Conservation (phyloP, 2,888 invertebrate species). For the Therioaphis trifolii region DNA sequence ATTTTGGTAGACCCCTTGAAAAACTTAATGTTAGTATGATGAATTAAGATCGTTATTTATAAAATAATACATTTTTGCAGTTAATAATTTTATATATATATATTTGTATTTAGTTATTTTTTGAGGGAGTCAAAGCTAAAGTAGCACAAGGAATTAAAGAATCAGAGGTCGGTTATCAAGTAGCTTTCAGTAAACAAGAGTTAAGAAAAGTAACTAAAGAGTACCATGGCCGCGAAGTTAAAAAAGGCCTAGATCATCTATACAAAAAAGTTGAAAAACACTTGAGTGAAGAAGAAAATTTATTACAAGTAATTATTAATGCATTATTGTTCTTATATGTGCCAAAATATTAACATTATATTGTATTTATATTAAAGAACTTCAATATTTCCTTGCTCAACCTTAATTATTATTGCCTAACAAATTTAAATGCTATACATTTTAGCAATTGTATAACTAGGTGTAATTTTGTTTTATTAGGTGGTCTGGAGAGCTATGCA, state of each 20-base stretch:
- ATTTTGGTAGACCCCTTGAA: slow-evolving; percentile 93
- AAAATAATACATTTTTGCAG: neutral
- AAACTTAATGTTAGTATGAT: slow-evolving; percentile 81
- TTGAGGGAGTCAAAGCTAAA: slow-evolving; percentile 94
- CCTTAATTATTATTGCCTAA: no score
- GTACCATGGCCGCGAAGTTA: slow-evolving; percentile 93
- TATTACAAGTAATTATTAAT: slow-evolving; percentile 76
- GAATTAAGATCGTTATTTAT: neutral
- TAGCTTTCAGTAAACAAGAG: slow-evolving; percentile 97
- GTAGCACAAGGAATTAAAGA: slow-evolving; percentile 95
- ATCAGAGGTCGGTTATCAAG: slow-evolving; percentile 97
- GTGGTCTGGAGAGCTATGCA: slow-evolving; percentile 99
- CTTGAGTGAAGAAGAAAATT: slow-evolving; percentile 91
- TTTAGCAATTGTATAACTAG: neutral
- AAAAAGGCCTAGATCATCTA: slow-evolving; percentile 90
- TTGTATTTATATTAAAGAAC: neutral
- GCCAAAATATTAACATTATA: no score
- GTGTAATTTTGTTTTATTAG: slow-evolving; percentile 69
- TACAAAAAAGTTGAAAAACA: slow-evolving; percentile 98
- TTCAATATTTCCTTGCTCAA: no score
- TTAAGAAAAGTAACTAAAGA: slow-evolving; percentile 92
- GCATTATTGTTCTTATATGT: neutral
- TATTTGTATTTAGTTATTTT: slow-evolving; percentile 79
- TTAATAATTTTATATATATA: slow-evolving; percentile 52
- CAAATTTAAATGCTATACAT: neutral